Base-by-base conservation (phyloP, 2,797 vertebrate species). In the Enteromius trimaculatus region DNA sequence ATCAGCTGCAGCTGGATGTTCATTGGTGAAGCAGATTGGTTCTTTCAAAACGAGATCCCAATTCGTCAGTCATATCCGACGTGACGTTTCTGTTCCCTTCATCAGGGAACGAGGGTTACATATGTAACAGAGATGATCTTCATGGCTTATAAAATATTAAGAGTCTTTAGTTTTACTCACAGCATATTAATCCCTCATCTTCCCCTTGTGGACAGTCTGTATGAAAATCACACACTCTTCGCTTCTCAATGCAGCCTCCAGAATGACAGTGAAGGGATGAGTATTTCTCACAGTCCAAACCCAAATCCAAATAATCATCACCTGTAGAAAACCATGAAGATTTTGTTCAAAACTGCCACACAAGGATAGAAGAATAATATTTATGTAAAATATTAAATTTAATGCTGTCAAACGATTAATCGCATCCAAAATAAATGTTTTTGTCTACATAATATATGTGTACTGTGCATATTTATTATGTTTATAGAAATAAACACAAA, bases 221-320 rank as follows among this genome's bases (percentile, higher is more conserved):
- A 85, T 92, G 89, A 88, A 97, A 97, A 92, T 97, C 94, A 87
- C 97, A 98, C 86, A 97, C 89, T 77, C 90, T 91, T 34, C 90
- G 90, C 53, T 91, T 91, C 78, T 95, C 93, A 81, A 97, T 92
- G 89, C 96, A 97, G 51, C 86, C 87, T 19, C 90, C 92, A 2
- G 89, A 88, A 82, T 92, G 89, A 88, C 97, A 98, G 82, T 93
- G 93, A 82, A 95, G 94, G 21, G 91, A 90, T 16, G 90, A 89
- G n/a, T 71, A 58, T 77, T 92, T 90, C 3, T 87, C 90, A 85
- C 94, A 95, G 16, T 79, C 83, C 1, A 23, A 23, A 2, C 85
- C 88, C 55, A 85, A 83, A n/a, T 87, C 77, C 10, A 78, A 19
- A 34, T 51, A 84, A 58, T 84, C 83, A 23, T 89, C 88, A 5